Percentiles rank a stretch among this genome's conserved stretches.
Evolutionary conservation across 2,797 vertebrate genomes (phyloP).

Genomic region (Thunnus albacares): DNA sequence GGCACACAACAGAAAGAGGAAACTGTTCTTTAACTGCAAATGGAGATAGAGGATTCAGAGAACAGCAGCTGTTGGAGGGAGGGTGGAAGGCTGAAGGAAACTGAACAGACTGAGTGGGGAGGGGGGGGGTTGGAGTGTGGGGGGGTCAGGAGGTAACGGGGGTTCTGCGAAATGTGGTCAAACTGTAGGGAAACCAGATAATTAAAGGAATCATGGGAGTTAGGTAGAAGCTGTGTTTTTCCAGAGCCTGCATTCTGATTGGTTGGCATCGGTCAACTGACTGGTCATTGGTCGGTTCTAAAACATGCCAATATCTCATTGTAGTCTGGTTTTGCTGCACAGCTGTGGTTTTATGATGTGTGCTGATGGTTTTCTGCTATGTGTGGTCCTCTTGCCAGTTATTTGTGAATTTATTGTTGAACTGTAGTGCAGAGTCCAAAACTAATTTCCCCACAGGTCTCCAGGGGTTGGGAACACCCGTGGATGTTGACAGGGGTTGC

Average conservation of each 20-base stretch:
- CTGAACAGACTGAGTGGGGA: neutral
- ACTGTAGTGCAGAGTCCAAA: neutral
- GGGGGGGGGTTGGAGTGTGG: too few relatives aligned
- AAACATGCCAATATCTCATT: neutral
- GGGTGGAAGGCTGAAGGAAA: neutral
- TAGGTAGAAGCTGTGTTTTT: too few relatives aligned
- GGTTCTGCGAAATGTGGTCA: neutral
- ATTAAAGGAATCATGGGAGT: neutral
- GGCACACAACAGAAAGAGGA: conserved; percentile 27
- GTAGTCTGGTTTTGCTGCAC: neutral
- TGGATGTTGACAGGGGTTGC: too few relatives aligned
- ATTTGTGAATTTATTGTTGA: neutral
- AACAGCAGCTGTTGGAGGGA: conserved; percentile 14
- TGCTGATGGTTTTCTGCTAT: too few relatives aligned
- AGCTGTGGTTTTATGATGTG: neutral
- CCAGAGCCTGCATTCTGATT: too few relatives aligned
- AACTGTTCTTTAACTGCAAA: conserved; percentile 22
- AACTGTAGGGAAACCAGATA: neutral
- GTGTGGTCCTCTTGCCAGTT: too few relatives aligned
- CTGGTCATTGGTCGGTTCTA: neutral
- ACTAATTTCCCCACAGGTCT: neutral
- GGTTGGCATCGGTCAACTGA: too few relatives aligned
- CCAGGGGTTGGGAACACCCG: too few relatives aligned
- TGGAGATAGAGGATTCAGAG: conserved; percentile 19
- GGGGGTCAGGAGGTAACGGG: neutral